phyloP scores from a whole-genome alignment of 2,113 vertebrate genomes.

The Rana temporaria region DNA sequence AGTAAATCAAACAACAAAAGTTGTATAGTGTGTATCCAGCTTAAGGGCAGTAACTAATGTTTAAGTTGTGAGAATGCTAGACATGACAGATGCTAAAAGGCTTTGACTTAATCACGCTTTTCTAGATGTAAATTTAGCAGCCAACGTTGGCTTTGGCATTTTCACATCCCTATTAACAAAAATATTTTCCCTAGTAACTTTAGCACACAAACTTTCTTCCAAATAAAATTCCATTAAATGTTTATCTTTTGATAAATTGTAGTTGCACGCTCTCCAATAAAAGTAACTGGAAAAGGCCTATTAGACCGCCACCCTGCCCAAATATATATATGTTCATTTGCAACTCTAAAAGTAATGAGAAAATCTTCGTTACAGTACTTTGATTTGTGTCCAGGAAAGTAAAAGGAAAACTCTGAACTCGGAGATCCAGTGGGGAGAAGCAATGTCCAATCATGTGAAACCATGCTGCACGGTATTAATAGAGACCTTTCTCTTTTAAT shows the following conservation, averaged over 20 bases:
- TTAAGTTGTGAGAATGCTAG: too few species aligned
- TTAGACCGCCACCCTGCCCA: neutral
- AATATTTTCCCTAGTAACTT: neutral
- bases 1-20: too few species aligned
- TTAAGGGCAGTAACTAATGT: too few species aligned
- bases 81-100: too few species aligned
- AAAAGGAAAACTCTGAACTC: neutral
- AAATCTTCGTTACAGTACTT: neutral
- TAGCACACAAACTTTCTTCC: neutral
- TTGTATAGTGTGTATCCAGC: too few species aligned
- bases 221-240: neutral
- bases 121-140: too few species aligned
- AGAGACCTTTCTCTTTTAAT: too few species aligned
- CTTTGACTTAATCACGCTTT: too few species aligned
- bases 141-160: too few species aligned
- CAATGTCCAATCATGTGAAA: slow-evolving; percentile 32
- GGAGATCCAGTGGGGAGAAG: slow-evolving; percentile 4
- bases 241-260: slow-evolving; percentile 4
- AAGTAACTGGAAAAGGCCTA: neutral
- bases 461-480: neutral
- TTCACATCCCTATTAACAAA: too few species aligned
- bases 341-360: slow-evolving; percentile 1
- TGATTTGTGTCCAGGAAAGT: slow-evolving; percentile 34
- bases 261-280: neutral
- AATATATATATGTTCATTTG: neutral